Conservation (phyloP, 2,888 invertebrate species). For the Salpingus planirostris region DNA sequence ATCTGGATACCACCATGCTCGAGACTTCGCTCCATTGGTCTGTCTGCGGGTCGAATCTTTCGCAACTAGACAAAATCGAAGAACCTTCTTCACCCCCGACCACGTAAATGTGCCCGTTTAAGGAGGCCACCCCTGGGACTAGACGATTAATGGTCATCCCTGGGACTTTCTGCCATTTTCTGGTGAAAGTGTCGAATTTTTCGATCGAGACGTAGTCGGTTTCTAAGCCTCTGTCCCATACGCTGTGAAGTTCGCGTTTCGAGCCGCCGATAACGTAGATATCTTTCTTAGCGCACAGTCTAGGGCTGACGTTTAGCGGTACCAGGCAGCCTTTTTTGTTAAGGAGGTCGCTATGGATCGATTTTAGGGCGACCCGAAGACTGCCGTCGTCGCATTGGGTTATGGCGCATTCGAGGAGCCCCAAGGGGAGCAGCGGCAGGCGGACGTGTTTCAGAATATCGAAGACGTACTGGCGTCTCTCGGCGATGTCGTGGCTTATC, state of each 20-base stretch:
- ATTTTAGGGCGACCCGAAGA: constrained; percentile 62
- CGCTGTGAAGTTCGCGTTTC: constrained; percentile 63
- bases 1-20: constrained; percentile 74
- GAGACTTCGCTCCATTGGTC: constrained; percentile 39
- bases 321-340: constrained; percentile 70
- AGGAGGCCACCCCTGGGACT: constrained; percentile 72
- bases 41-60: constrained; percentile 62
- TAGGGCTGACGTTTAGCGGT: constrained; percentile 65
- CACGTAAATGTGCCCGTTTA: constrained; percentile 81
- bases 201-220: constrained; percentile 76
- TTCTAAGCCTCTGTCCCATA: constrained; percentile 64
- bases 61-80: constrained; percentile 80
- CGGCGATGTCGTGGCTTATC: constrained; percentile 72
- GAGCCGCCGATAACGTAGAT: constrained; percentile 86
- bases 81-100: constrained; percentile 88
- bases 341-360: constrained; percentile 68
- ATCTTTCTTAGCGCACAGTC: constrained; percentile 77
- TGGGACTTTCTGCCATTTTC: constrained; percentile 72
- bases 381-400: constrained; percentile 66
- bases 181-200: constrained; percentile 71
- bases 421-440: constrained; percentile 72
- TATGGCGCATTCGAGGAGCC: constrained; percentile 68
- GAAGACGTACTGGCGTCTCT: constrained; percentile 73
- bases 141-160: constrained; percentile 80
- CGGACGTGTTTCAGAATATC: constrained; percentile 76